Conservation (phyloP, 2,888 invertebrate genomes). For the Falcaria lacertinaria region DNA sequence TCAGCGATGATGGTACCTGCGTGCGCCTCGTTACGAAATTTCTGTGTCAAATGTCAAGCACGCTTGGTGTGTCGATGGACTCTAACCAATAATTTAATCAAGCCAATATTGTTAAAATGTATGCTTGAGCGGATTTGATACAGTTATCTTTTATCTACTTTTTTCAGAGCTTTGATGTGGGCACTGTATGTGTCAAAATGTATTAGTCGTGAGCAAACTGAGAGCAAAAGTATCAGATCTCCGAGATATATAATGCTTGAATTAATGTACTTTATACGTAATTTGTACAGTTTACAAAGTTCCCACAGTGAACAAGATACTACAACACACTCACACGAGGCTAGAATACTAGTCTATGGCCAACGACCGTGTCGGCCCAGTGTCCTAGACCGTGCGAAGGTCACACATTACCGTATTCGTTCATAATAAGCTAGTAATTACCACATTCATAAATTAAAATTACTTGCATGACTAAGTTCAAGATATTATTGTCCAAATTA, state of each 20-base stretch:
- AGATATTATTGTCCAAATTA: too few species aligned
- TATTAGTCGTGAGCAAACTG: too few species aligned
- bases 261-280: too few species aligned
- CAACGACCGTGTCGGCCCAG: constrained; percentile 18
- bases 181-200: too few species aligned
- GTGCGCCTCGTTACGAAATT: neutral
- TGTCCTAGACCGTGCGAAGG: constrained; percentile 32
- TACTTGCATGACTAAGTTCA: too few species aligned
- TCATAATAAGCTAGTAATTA: too few species aligned
- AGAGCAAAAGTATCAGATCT: too few species aligned
- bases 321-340: neutral
- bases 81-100: neutral
- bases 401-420: constrained; percentile 12
- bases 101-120: neutral
- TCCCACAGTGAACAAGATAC: neutral
- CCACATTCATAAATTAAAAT: too few species aligned
- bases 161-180: too few species aligned
- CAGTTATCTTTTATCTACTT: too few species aligned
- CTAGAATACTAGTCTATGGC: constrained; percentile 14
- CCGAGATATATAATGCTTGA: too few species aligned
- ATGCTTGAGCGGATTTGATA: too few species aligned
- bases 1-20: constrained; percentile 14
- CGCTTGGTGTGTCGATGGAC: neutral
- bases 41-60: neutral
- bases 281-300: neutral